These are phyloP conservation scores for Desmophyllum pertusum DNA, from an alignment of 92 coral and sea anemone genomes.

Conservation along the genomic window DNA sequence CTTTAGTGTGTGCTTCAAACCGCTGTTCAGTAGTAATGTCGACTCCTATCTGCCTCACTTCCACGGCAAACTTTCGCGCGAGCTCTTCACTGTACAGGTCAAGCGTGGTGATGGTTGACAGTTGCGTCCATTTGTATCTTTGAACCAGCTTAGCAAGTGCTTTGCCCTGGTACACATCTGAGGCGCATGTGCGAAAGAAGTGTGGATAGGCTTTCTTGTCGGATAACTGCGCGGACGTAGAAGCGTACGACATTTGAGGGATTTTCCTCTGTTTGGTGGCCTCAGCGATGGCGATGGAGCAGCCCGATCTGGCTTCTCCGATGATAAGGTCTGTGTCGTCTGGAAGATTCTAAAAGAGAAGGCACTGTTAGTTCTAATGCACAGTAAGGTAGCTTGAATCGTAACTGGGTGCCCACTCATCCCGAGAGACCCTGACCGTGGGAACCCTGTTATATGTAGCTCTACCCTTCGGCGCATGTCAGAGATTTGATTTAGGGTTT, in stretches of 20 bases:
- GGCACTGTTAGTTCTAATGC: not conserved
- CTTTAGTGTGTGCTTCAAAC: slow-evolving; percentile 74
- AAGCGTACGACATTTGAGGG: slow-evolving; percentile 97
- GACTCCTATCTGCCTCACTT: slow-evolving; percentile 78
- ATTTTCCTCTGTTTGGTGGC: slow-evolving; percentile 79
- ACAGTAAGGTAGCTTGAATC: not conserved
- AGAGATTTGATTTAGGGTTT: no score
- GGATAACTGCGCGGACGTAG: slow-evolving; percentile 84
- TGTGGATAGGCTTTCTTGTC: slow-evolving; percentile 86
- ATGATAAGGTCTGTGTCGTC: slow-evolving; percentile 87
- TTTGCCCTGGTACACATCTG: slow-evolving; percentile 84
- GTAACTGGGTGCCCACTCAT: not conserved
- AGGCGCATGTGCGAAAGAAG: slow-evolving; percentile 95
- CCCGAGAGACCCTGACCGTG: no score
- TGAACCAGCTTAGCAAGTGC: slow-evolving; percentile 85
- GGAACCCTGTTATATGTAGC: not conserved
- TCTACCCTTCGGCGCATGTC: no score
- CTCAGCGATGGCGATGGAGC: slow-evolving; percentile 92
- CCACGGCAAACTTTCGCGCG: slow-evolving; percentile 80
- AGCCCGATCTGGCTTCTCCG: slow-evolving; percentile 95
- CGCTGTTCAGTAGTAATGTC: slow-evolving; percentile 83
- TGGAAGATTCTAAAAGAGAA: slow-evolving; percentile 71
- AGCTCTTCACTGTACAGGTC: slow-evolving; percentile 87
- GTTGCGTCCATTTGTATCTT: slow-evolving; percentile 77
- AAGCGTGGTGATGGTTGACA: slow-evolving; percentile 88